Percentiles rank a stretch among this genome's conserved stretches.
Conservation (phyloP, 1,140 invertebrate genomes). For the Drosophila mayri region DNA sequence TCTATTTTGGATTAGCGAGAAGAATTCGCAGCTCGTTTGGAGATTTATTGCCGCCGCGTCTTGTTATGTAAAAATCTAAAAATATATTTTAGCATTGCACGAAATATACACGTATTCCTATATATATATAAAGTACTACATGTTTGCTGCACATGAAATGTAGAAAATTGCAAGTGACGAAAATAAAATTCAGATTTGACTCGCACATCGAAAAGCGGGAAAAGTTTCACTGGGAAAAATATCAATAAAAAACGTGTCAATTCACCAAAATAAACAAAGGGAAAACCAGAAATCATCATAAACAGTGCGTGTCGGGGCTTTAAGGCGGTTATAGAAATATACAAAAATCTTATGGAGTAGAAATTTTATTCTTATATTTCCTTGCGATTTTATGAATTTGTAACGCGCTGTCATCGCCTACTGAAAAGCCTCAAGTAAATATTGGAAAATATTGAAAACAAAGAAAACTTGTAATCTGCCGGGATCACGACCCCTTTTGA, state of each 20-base stretch:
- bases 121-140: conserved; percentile 26
- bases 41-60: conserved; percentile 47
- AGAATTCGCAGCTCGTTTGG: conserved; percentile 47
- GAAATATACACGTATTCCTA: conserved; percentile 28
- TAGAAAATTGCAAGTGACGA: conserved; percentile 51
- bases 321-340: background rate
- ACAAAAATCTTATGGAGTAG: background rate
- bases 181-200: conserved; percentile 44
- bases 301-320: background rate
- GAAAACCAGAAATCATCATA: background rate
- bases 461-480: conserved; percentile 46
- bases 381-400: too few species aligned
- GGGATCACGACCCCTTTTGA: conserved; percentile 32
- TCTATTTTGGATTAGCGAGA: conserved; percentile 44
- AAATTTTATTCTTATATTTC: background rate
- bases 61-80: conserved; percentile 59
- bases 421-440: conserved; percentile 18
- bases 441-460: conserved; percentile 54
- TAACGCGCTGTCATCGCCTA: background rate
- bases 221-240: conserved; percentile 18
- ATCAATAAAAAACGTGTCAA: background rate
- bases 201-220: conserved; percentile 3
- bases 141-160: conserved; percentile 41
- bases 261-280: conserved; percentile 36
- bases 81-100: conserved; percentile 49